Evolutionary conservation across 2,113 vertebrate genomes (phyloP), one percentile per base, ranked within the genome.

Genomic region (Zootoca vivipara): DNA sequence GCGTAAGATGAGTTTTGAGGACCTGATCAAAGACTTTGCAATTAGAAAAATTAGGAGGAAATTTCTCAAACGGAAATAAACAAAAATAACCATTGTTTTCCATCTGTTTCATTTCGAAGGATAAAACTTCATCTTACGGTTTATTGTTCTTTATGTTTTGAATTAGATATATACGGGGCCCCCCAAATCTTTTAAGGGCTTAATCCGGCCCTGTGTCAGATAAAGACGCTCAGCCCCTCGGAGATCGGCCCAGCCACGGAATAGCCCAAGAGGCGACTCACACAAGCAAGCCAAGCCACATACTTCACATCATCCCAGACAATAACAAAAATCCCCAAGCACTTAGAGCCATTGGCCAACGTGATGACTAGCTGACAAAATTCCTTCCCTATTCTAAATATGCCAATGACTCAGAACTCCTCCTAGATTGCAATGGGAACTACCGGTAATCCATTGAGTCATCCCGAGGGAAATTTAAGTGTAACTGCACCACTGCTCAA

Each of bases 181-280:
- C 46, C 46, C 2, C 0, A 52, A 12, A 52, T 10, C 10, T 52
- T 52, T 12, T 52, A 46, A 46, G 46, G 46, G 46, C 9, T 46
- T 46, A 2, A 46, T 46, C 46, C 46, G 2, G 46, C 46, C 46
- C 46, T 52, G 46, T 52, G 46, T 52, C 46, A 52, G 10, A 52
- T 52, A 12, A 52, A 9, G 46, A 10, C 0, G 2, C 24, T n/a
- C 9, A 0, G 7, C 20, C 5, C 1, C 8, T 56, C 69, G 1
- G 2, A 3, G 3, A 18, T 16, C 46, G 1, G 4, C 22, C 12
- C 24, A 38, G 46, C 46, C 46, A 52, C 46, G 46, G 26, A 38
- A 56, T 28, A 18, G 20, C 5, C 73, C 0, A 10, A 70, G 3
- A 70, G 7, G 4, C 22, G 2, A 74, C 42, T 46, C 33, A 12